Conservation (phyloP, 1,140 invertebrate genomes). For the Bicyclus anynana region DNA sequence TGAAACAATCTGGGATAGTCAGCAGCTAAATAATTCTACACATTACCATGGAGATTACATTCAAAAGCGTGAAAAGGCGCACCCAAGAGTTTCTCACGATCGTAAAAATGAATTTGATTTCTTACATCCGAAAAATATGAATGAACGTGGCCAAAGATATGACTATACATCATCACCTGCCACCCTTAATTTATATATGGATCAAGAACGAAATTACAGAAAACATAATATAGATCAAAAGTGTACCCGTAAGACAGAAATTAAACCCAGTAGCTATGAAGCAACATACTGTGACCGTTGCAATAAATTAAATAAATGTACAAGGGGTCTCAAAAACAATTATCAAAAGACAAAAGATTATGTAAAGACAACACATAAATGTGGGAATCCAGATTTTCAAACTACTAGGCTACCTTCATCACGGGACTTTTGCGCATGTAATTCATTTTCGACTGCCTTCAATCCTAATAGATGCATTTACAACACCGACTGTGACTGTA, state of each 20-base stretch:
- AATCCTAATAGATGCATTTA: constrained; percentile 22
- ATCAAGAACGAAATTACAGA: constrained; percentile 32
- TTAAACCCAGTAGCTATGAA: neutral
- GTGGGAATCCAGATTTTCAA: neutral
- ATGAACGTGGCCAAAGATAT: constrained; percentile 31
- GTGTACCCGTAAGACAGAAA: constrained; percentile 41
- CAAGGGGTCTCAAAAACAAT: constrained; percentile 33
- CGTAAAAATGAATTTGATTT: constrained; percentile 31
- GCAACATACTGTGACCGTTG: constrained; percentile 8
- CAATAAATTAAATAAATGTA: constrained; percentile 32
- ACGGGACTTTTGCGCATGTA: constrained; percentile 34
- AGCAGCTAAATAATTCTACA: constrained; percentile 30
- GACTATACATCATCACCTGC: constrained; percentile 18
- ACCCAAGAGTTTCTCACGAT: constrained; percentile 39
- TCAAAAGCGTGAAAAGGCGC: constrained; percentile 37
- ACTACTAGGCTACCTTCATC: constrained; percentile 4
- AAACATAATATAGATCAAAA: constrained; percentile 27
- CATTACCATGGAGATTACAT: constrained; percentile 19
- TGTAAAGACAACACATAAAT: constrained; percentile 12
- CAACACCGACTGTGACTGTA: constrained; percentile 38
- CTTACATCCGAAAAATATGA: constrained; percentile 22
- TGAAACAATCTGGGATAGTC: constrained; percentile 24
- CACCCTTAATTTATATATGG: constrained; percentile 8
- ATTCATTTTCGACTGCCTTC: constrained; percentile 19
- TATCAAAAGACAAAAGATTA: constrained; percentile 24